phyloP scores from a whole-genome alignment of 2,888 invertebrate species.

The Prionchulus punctatus region DNA sequence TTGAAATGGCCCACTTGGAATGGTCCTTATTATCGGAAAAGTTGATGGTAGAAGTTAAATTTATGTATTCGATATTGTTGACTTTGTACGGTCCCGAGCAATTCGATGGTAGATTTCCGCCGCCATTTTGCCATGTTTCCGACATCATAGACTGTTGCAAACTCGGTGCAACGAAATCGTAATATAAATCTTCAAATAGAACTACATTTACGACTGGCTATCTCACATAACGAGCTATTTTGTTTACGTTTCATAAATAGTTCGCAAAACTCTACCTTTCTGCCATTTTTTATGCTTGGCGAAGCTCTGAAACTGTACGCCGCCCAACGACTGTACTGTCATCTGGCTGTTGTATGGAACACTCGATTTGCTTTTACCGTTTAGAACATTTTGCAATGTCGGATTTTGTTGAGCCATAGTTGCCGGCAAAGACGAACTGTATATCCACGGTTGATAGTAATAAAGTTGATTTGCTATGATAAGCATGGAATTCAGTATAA shows the following conservation, averaged over 20 bases:
- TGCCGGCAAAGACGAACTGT: constrained; percentile 48
- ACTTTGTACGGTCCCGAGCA: constrained; percentile 48
- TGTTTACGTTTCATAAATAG: too few species aligned
- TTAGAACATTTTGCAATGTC: constrained; percentile 37
- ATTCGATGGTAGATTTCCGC: constrained; percentile 55
- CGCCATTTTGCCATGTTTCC: constrained; percentile 73
- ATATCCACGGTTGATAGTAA: constrained; percentile 63
- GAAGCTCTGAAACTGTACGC: constrained; percentile 55
- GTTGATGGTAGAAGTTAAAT: constrained; percentile 16
- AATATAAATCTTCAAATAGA: constrained; percentile 65
- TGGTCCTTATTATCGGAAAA: constrained; percentile 48
- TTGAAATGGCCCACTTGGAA: constrained; percentile 67
- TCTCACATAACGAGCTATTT: too few species aligned
- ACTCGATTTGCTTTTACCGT: constrained; percentile 15
- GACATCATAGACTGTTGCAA: constrained; percentile 53
- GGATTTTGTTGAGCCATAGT: constrained; percentile 43
- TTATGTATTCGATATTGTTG: constrained; percentile 47
- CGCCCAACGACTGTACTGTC: constrained; percentile 37
- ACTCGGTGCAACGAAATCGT: constrained; percentile 58
- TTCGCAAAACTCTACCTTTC: too few species aligned
- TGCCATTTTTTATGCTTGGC: constrained; percentile 63
- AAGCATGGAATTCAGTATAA: too few species aligned
- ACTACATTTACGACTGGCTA: too few species aligned
- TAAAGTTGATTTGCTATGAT: constrained; percentile 53
- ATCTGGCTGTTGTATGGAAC: constrained; percentile 49